Evolutionary conservation across 2,113 vertebrate genomes (phyloP).

Genomic region (Gymnobelideus leadbeateri): DNA sequence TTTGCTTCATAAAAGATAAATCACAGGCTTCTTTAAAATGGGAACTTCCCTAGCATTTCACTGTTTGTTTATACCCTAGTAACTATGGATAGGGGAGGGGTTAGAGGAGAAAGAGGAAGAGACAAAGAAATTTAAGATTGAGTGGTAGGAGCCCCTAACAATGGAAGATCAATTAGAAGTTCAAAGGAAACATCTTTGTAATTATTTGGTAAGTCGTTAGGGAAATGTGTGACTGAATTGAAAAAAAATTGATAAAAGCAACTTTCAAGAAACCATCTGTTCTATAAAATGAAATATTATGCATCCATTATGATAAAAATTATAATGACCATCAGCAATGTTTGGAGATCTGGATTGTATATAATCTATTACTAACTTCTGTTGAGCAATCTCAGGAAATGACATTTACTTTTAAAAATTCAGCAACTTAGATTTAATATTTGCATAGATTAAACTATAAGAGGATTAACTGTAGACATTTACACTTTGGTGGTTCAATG

Average conservation of each 20-base stretch:
- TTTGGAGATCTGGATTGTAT: not conserved
- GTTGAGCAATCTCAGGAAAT: not conserved
- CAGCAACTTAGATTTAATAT: not conserved
- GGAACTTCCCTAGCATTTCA: not conserved
- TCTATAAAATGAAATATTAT: not conserved
- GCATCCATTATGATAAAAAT: not conserved
- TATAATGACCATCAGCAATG: not conserved
- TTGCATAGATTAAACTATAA: not conserved
- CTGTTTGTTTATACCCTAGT: not conserved
- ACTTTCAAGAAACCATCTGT: not conserved
- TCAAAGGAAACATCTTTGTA: not conserved
- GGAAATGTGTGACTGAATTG: not conserved
- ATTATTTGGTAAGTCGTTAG: not conserved
- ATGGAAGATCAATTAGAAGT: not conserved
- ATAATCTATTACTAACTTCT: not conserved
- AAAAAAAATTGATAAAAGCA: not conserved
- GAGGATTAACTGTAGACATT: not conserved
- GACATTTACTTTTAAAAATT: not conserved
- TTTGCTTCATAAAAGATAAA: not conserved
- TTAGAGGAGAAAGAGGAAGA: not conserved
- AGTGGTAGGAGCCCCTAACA: not conserved
- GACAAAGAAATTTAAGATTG: not conserved
- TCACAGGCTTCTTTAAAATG: not conserved
- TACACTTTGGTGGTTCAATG: not conserved
- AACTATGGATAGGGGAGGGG: not conserved